Evolutionary conservation across 2,797 vertebrate genomes (phyloP).

Genomic region (Ibycter americanus): DNA sequence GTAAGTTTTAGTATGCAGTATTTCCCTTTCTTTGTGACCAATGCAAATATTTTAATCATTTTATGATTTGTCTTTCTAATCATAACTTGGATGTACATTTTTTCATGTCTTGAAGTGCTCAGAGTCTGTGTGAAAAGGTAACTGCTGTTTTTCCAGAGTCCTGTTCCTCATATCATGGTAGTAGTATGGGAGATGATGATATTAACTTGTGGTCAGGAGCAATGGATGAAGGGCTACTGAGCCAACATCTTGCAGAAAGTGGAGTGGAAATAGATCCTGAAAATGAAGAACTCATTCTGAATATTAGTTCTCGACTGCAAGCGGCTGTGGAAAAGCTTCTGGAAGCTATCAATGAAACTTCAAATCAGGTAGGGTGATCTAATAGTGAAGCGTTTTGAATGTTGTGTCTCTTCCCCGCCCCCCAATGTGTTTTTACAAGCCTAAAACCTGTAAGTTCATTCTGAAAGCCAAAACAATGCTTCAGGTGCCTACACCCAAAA

Average conservation of each 20-base stretch:
- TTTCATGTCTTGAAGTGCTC: not conserved
- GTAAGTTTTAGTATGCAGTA: not conserved
- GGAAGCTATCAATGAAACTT: slow-evolving; percentile 88
- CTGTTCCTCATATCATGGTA: slow-evolving; percentile 64
- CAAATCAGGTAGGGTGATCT: slow-evolving; percentile 84
- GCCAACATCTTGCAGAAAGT: slow-evolving; percentile 77
- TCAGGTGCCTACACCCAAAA: not conserved
- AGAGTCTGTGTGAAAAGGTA: not conserved
- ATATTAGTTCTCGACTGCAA: slow-evolving; percentile 88
- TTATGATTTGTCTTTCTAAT: not conserved
- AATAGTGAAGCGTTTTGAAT: not conserved
- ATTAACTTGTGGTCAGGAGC: slow-evolving; percentile 75
- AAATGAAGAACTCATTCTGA: slow-evolving; percentile 85
- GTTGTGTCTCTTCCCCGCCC: not conserved
- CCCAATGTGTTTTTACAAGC: not conserved
- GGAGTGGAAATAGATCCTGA: slow-evolving; percentile 82
- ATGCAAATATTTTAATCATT: not conserved
- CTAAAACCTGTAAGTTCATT: not conserved
- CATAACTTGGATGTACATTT: not conserved
- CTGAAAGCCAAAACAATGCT: not conserved
- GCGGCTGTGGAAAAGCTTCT: slow-evolving; percentile 90
- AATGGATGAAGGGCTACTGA: slow-evolving; percentile 76
- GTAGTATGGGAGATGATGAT: slow-evolving; percentile 59
- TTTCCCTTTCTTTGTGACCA: slow-evolving; percentile 17
- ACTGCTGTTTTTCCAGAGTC: slow-evolving; percentile 65